Evolutionary conservation across 2,113 vertebrate species (phyloP), one percentile per base, ranked within the genome.

Genomic region (Oophaga pumilio): DNA sequence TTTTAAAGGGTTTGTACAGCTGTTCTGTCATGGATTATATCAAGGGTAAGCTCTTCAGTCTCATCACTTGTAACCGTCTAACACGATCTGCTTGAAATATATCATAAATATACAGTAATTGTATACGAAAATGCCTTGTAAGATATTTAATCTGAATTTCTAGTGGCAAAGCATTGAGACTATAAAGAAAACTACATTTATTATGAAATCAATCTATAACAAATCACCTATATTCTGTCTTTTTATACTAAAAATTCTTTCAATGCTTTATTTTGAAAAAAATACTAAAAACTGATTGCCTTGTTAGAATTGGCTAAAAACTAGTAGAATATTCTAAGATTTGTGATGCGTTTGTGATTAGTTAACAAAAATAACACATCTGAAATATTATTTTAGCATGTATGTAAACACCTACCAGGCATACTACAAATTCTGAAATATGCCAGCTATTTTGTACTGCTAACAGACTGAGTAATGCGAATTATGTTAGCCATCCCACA

Each of bases 391-490:
- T 83, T 83, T 69, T 68, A 53, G 49, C 59, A 68, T 69, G 43
- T 68, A 83, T 69, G 81, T 83, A 74, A 85, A 80, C 79, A 60
- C 24, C 56, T 60, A 66, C 78, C 60, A 82, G 79, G 53, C 68
- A 73, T 62, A 82, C 62, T 82, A 74, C 86, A 82, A 78, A 74
- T 50, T 74, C 66, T 53, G 17, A 87, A 80, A n/a, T 62, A 87
- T 87, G 77, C 56, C 78, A 87, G 53, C 56, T 74, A 87, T 87
- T 87, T 64, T 57, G 68, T 87, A 50, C 22, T 80, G 62, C 68
- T 82, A 87, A 74, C 66, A 87, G 53, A 81, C 85, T 53, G 77
- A 82, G 78, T 87, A 73, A 87, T 87, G 66, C 74, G 28, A 78
- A 49, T 86, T n/a, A 80, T 80, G 49, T 76, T 57, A 43, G 17